A percentile compares a stretch with the other conserved stretches of the same genome.
Conservation (phyloP, 2,113 vertebrate genomes). For the Hemibagrus wyckioides region DNA sequence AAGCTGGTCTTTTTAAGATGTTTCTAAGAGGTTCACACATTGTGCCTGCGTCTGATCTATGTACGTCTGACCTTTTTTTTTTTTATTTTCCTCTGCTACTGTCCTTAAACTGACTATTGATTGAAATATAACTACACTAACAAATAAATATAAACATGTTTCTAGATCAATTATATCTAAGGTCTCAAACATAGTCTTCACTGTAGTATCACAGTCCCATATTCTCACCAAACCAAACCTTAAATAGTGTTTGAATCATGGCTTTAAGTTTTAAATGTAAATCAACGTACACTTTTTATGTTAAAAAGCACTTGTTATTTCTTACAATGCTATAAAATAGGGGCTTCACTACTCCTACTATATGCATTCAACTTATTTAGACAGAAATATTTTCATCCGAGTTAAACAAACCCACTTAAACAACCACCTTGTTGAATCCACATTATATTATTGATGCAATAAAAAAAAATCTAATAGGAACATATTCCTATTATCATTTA, state of each 20-base stretch:
- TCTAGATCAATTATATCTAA: not conserved
- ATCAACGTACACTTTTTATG: too few species aligned
- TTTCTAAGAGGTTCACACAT: not conserved
- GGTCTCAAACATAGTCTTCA: too few species aligned
- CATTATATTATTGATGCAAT: not conserved
- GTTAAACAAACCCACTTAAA: too few species aligned
- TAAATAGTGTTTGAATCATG: too few species aligned
- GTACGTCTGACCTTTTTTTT: not conserved
- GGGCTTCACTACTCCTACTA: not conserved
- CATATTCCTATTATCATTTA: too few species aligned
- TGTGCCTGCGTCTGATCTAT: not conserved
- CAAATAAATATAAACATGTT: not conserved
- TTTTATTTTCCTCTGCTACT: not conserved
- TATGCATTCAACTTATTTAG: not conserved
- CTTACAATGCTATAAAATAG: too few species aligned
- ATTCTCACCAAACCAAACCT: too few species aligned
- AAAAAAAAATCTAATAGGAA: not conserved
- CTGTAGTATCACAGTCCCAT: too few species aligned
- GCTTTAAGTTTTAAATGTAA: too few species aligned
- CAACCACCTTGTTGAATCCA: not conserved
- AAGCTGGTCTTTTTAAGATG: not conserved
- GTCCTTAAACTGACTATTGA: not conserved
- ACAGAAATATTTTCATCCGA: too few species aligned
- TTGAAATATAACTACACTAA: not conserved
- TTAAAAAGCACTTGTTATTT: too few species aligned